Evolutionary conservation across 2,797 vertebrate genomes (phyloP).

Genomic region (Odontamblyopus lacepedii): DNA sequence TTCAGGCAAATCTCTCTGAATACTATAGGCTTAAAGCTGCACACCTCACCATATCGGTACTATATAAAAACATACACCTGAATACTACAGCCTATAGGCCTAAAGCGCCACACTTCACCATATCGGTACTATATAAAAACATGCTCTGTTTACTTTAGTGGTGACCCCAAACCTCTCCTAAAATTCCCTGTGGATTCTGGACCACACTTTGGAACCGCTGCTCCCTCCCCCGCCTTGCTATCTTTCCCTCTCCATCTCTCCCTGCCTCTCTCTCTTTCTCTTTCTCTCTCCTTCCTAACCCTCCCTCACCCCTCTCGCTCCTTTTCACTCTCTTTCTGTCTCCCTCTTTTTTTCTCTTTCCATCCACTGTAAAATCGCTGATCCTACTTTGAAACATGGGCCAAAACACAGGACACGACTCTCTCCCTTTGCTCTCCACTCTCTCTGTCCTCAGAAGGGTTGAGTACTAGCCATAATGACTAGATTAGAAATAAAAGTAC

Average conservation of each 20-base stretch:
- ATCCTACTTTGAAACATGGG: slow-evolving; percentile 6
- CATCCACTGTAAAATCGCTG: no score
- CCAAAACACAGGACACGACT: neutral
- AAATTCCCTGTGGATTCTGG: slow-evolving; percentile 19
- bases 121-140: neutral
- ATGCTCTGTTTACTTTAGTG: neutral
- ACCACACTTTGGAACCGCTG: slow-evolving; percentile 32
- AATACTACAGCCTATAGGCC: no score
- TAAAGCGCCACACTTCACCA: no score
- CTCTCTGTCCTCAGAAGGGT: neutral
- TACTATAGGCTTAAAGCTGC: no score
- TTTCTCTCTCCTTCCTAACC: no score
- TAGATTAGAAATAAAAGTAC: no score
- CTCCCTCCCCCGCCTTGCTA: no score
- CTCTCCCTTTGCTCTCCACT: neutral
- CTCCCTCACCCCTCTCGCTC: neutral
- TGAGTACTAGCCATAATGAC: no score
- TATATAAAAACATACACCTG: neutral
- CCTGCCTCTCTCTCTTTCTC: no score
- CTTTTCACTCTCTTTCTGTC: no score
- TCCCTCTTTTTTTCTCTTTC: no score
- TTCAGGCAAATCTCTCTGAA: no score
- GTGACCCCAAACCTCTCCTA: slow-evolving; percentile 32
- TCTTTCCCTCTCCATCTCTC: neutral
- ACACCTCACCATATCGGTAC: neutral